These are phyloP conservation scores for Aradophagus sp. DNA, from an alignment of 1,140 invertebrate genomes.

Conservation along the genomic window DNA sequence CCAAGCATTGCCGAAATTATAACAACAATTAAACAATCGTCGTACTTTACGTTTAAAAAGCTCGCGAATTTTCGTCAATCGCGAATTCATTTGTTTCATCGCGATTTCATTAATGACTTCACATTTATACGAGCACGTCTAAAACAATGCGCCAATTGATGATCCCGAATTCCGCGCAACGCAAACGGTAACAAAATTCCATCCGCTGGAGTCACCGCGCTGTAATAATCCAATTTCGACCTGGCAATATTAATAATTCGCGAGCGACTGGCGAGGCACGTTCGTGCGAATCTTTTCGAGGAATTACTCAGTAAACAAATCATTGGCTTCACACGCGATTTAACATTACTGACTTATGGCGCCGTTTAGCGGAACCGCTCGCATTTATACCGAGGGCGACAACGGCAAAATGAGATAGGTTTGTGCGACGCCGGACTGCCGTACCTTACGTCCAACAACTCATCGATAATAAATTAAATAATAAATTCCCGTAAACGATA, in stretches of 20 bases:
- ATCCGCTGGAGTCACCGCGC: background rate
- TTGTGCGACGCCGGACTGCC: conserved; percentile 28
- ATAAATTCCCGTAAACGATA: conserved; percentile 46
- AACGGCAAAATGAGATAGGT: conserved; percentile 49
- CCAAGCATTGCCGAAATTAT: no score
- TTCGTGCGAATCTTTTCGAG: conserved; percentile 26
- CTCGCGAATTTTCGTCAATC: no score
- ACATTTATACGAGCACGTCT: no score
- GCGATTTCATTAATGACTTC: no score
- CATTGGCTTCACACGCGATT: conserved; percentile 51
- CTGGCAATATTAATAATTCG: conserved; percentile 24
- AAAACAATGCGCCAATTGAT: background rate
- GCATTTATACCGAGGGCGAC: conserved; percentile 45
- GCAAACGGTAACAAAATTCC: background rate
- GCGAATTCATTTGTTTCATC: no score
- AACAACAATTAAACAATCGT: no score
- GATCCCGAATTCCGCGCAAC: no score
- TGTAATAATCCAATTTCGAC: conserved; percentile 16
- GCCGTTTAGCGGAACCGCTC: conserved; percentile 39
- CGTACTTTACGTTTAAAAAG: no score
- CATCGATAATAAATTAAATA: conserved; percentile 54
- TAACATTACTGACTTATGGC: conserved; percentile 51
- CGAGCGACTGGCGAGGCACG: background rate
- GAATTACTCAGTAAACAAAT: conserved; percentile 52
- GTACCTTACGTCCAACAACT: conserved; percentile 24